These are phyloP conservation scores for Fringilla coelebs DNA, from an alignment of 2,797 vertebrate species.

Conservation along the genomic window DNA sequence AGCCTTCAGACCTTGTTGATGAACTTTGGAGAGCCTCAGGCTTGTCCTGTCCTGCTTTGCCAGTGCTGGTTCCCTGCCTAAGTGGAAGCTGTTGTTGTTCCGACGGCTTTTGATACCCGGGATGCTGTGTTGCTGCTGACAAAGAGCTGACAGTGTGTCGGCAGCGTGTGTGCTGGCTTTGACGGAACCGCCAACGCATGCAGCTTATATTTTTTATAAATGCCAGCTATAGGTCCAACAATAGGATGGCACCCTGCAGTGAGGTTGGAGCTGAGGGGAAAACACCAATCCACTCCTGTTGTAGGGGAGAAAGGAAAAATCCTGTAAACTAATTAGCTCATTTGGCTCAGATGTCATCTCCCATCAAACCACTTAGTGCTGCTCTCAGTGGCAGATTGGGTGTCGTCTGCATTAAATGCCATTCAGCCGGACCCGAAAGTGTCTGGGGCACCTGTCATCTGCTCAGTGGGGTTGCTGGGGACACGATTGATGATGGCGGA, in stretches of 20 bases:
- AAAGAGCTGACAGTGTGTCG: not conserved
- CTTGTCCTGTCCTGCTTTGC: not conserved
- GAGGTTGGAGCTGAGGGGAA: not conserved
- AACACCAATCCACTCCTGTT: not conserved
- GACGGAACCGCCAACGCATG: not conserved
- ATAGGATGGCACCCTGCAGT: not conserved
- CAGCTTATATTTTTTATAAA: not conserved
- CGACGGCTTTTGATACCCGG: rapidly evolving
- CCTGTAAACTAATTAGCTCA: slow-evolving; percentile 38
- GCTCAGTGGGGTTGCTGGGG: not conserved
- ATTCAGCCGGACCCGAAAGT: not conserved
- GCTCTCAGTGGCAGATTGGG: slow-evolving; percentile 8
- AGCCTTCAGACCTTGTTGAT: not conserved
- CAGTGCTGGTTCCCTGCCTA: not conserved
- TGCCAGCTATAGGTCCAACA: not conserved
- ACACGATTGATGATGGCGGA: not conserved
- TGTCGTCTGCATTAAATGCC: not conserved
- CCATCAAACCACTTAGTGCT: slow-evolving; percentile 34
- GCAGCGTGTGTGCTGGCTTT: not conserved
- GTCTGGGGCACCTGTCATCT: not conserved
- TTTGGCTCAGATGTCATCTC: slow-evolving; percentile 35
- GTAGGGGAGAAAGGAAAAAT: not conserved
- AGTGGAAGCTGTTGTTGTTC: not conserved
- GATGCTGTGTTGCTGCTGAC: not conserved
- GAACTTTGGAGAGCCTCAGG: not conserved